These are phyloP conservation scores for Pantherophis vulpinus DNA, from an alignment of 2,797 vertebrate genomes.

Conservation along the genomic window DNA sequence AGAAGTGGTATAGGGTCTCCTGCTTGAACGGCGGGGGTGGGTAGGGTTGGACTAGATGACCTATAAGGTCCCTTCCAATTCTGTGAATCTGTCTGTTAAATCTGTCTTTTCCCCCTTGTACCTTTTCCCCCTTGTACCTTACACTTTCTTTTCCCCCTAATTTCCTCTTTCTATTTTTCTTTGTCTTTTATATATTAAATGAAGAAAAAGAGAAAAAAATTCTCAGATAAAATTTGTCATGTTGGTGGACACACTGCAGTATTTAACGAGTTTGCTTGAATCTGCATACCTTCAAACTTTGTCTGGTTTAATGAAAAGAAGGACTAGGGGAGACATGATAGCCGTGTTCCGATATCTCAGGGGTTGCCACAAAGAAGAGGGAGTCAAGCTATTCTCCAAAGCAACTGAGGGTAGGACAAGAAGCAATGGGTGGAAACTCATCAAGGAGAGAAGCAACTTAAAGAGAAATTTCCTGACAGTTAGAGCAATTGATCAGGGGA, in stretches of 20 bases:
- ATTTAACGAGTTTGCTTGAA: not conserved
- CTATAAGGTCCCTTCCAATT: too few relatives aligned
- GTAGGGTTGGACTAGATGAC: too few relatives aligned
- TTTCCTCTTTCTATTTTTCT: too few relatives aligned
- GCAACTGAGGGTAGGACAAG: not conserved
- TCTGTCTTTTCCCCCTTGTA: too few relatives aligned
- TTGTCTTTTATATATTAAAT: too few relatives aligned
- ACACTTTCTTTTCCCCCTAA: too few relatives aligned
- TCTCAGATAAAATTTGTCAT: not conserved
- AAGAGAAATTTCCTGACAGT: not conserved
- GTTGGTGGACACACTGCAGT: not conserved
- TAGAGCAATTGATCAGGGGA: too few relatives aligned
- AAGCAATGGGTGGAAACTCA: rapidly evolving
- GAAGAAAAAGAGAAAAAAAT: too few relatives aligned
- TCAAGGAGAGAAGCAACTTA: not conserved
- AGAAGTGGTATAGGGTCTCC: too few relatives aligned
- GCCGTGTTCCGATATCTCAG: not conserved
- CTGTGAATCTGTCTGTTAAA: too few relatives aligned
- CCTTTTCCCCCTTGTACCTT: too few relatives aligned
- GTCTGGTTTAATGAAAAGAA: not conserved
- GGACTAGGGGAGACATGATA: not conserved
- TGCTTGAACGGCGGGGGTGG: too few relatives aligned
- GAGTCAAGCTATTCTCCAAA: not conserved
- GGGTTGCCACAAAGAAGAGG: not conserved
- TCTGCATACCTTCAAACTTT: not conserved